Conservation (phyloP, 2,113 vertebrate genomes). For the Pituophis catenifer region DNA sequence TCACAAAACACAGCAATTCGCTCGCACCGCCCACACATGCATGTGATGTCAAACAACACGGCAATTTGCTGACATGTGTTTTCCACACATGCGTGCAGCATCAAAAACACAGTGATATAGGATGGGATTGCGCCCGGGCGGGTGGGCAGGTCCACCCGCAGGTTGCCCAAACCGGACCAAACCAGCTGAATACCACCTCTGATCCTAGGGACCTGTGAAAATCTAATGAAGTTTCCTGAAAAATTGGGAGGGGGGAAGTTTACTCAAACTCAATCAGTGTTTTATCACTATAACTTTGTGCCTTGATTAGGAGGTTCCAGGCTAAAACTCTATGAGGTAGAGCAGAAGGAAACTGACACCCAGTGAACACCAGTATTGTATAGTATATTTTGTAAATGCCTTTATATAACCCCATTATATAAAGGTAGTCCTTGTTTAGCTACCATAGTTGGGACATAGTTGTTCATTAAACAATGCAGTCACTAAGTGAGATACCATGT, state of each 20-base stretch:
- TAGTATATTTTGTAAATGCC: background rate
- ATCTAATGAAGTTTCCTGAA: background rate
- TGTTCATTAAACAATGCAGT: background rate
- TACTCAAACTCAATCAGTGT: background rate
- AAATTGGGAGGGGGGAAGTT: background rate
- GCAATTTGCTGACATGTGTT: too few species aligned
- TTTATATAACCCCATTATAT: background rate
- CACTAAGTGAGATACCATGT: background rate
- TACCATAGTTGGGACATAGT: background rate
- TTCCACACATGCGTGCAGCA: too few species aligned
- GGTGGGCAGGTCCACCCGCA: too few species aligned
- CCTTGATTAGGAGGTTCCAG: background rate
- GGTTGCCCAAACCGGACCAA: too few species aligned
- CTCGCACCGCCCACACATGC: too few species aligned
- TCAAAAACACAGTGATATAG: too few species aligned
- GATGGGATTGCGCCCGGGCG: too few species aligned
- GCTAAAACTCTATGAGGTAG: background rate
- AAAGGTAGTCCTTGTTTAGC: background rate
- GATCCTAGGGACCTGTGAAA: background rate
- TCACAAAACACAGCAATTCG: too few species aligned
- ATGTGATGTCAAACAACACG: too few species aligned
- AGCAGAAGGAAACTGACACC: background rate
- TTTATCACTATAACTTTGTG: background rate
- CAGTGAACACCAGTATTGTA: background rate
- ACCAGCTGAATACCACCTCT: too few species aligned